These are phyloP conservation scores for Hippotragus niger DNA, from an alignment of 2,113 vertebrate genomes.

Conservation along the genomic window DNA sequence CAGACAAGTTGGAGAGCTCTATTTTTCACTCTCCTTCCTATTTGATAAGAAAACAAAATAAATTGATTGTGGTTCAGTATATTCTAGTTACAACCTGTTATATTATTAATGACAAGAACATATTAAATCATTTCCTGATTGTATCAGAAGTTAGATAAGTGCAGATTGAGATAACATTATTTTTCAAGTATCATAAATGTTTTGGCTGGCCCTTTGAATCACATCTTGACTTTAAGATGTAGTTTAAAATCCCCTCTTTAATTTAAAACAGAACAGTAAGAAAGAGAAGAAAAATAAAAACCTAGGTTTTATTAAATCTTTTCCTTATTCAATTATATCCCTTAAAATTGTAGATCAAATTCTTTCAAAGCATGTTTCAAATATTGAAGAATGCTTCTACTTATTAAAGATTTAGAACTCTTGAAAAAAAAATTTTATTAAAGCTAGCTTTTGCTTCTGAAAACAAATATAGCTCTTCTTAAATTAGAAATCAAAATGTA, in stretches of 20 bases:
- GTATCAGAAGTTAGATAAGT: constrained; percentile 5
- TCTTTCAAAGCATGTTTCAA: background rate
- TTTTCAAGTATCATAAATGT: background rate
- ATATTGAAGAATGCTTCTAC: background rate
- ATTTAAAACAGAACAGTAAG: background rate
- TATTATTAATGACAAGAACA: constrained; percentile 44
- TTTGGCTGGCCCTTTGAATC: background rate
- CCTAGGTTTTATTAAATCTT: background rate
- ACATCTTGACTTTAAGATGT: background rate
- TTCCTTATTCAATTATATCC: background rate
- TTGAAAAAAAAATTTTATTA: background rate
- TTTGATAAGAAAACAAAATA: constrained; percentile 23
- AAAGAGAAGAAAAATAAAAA: background rate
- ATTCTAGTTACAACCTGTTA: background rate
- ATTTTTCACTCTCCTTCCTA: background rate
- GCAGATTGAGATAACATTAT: constrained; percentile 45
- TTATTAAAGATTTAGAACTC: background rate
- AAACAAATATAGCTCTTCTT: background rate
- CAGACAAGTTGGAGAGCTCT: background rate
- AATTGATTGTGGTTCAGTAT: background rate
- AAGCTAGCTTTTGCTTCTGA: background rate
- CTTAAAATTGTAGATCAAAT: background rate
- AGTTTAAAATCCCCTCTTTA: background rate
- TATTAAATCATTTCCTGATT: constrained; percentile 49
- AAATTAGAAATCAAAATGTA: background rate